These are phyloP conservation scores for Odontothrips loti DNA, from an alignment of 2,888 invertebrate species.

Conservation along the genomic window DNA sequence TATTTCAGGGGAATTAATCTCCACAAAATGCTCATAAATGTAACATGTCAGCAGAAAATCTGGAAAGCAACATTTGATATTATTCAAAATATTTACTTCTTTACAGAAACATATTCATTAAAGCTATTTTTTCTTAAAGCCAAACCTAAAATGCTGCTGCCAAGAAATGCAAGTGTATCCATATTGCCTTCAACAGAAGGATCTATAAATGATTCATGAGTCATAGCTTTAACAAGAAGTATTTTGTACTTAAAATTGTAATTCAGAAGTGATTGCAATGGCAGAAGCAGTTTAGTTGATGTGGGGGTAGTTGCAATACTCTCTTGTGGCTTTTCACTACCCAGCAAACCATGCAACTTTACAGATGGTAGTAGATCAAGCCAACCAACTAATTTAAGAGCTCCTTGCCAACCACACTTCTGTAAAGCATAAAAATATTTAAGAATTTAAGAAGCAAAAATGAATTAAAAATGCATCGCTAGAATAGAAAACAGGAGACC, in stretches of 20 bases:
- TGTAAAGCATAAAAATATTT: neutral
- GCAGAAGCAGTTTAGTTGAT: neutral
- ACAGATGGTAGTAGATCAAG: neutral
- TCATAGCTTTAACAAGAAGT: neutral
- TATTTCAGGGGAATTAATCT: neutral
- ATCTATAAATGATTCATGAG: slow-evolving; percentile 9
- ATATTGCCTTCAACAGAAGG: neutral
- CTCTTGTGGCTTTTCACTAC: neutral
- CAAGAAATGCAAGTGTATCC: neutral
- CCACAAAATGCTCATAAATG: neutral
- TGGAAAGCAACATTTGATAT: neutral
- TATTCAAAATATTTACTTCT: neutral
- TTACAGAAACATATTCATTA: neutral
- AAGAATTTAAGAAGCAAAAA: neutral
- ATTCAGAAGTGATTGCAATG: neutral
- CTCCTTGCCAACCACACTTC: neutral
- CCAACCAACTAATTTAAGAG: neutral
- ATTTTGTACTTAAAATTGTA: neutral
- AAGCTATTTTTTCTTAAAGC: neutral
- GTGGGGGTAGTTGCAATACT: neutral
- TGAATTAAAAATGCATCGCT: neutral
- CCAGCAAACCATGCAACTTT: neutral
- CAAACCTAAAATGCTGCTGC: slow-evolving; percentile 11
- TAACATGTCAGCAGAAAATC: neutral
- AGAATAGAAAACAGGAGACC: neutral